Evolutionary conservation across 37 sponge, comb jelly and placozoan genomes (phyloP).

Genomic region (Ianthella basta): DNA sequence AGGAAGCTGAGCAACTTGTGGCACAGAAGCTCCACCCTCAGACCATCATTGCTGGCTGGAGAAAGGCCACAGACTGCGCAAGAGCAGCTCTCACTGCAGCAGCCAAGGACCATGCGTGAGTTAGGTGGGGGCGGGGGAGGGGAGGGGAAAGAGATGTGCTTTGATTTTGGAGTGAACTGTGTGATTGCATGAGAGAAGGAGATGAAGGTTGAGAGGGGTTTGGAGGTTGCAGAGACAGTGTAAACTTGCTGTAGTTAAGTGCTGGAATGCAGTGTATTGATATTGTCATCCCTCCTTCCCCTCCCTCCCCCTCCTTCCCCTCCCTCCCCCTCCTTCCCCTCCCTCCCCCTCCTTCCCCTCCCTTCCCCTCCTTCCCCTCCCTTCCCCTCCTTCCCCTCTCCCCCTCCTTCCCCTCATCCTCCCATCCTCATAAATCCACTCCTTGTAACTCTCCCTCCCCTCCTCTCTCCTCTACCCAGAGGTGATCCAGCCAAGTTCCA

Average conservation of each 20-base stretch:
- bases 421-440: too few relatives aligned
- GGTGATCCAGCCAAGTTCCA: slow-evolving; percentile 54
- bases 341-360: not conserved
- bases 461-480: slow-evolving; percentile 15
- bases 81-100: slow-evolving; percentile 75
- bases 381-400: not conserved
- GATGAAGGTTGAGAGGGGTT: too few relatives aligned
- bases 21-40: slow-evolving; percentile 93
- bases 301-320: not conserved
- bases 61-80: slow-evolving; percentile 82
- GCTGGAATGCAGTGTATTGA: not conserved
- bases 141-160: not conserved
- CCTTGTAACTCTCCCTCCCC: too few relatives aligned
- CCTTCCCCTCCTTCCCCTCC: not conserved
- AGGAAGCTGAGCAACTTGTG: slow-evolving; percentile 92
- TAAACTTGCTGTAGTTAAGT: too few relatives aligned
- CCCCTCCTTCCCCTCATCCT: not conserved
- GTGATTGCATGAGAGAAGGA: not conserved
- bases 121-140: not conserved
- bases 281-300: not conserved
- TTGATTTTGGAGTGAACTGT: not conserved
- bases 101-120: slow-evolving; percentile 80
- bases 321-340: not conserved
- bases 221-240: too few relatives aligned
- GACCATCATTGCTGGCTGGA: slow-evolving; percentile 94